Evolutionary conservation across 1,140 invertebrate genomes (phyloP).

Genomic region (Telenomus remus): DNA sequence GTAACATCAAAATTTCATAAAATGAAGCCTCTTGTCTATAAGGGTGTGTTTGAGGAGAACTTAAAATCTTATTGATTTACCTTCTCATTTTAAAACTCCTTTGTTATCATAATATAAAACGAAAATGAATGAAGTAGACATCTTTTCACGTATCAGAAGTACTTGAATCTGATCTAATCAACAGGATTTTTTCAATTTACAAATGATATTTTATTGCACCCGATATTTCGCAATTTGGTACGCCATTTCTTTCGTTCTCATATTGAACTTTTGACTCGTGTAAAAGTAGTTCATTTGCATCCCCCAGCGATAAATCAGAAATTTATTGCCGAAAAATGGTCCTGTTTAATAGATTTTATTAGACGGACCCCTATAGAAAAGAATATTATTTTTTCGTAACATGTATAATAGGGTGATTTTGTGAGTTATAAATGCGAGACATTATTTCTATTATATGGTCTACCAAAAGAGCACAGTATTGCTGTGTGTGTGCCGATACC

Average conservation of each 20-base stretch:
- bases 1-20: constrained; percentile 37
- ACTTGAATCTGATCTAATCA: no score
- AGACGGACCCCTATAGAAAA: not conserved
- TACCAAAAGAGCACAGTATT: no score
- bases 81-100: not conserved
- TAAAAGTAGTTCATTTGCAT: constrained; percentile 40
- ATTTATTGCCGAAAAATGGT: constrained; percentile 38
- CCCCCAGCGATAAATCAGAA: constrained; percentile 35
- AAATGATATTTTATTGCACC: no score
- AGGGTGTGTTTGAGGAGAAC: constrained; percentile 1
- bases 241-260: constrained; percentile 13
- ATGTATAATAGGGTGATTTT: constrained; percentile 2
- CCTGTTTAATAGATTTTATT: constrained; percentile 32
- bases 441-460: constrained; percentile 3
- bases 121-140: no score
- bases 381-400: constrained; percentile 14
- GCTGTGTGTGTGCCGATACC: no score
- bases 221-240: constrained; percentile 25
- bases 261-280: constrained; percentile 8
- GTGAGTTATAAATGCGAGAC: not conserved
- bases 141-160: no score
- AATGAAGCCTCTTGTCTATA: constrained; percentile 30
- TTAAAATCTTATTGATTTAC: constrained; percentile 4
- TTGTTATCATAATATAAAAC: constrained; percentile 1
- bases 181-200: no score